phyloP scores from a whole-genome alignment of 2,797 vertebrate species.

The Valencia hispanica region DNA sequence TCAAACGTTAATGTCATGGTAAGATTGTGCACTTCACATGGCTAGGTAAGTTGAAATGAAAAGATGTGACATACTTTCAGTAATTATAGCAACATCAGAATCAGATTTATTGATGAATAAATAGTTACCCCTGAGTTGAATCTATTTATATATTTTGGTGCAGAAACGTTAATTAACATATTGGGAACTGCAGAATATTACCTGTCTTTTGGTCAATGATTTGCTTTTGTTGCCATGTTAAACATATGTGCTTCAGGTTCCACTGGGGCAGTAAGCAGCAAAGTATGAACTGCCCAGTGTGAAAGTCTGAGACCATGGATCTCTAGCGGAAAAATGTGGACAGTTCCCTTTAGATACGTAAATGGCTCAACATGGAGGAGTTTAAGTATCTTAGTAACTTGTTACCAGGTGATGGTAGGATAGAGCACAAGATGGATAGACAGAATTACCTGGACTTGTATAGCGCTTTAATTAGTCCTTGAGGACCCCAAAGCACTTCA shows the following conservation, averaged over 20 bases:
- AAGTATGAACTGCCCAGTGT: not conserved
- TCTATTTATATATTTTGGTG: not conserved
- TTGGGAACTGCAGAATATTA: no score
- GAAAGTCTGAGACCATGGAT: not conserved
- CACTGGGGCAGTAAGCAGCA: not conserved
- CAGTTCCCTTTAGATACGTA: not conserved
- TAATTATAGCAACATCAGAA: not conserved
- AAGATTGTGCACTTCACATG: not conserved
- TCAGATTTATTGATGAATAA: not conserved
- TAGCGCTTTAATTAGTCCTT: no score
- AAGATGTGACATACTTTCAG: not conserved
- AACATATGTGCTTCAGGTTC: not conserved
- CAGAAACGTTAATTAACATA: no score
- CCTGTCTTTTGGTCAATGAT: not conserved
- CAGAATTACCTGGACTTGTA: no score
- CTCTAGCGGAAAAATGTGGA: not conserved
- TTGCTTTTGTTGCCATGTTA: not conserved
- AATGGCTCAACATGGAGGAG: not conserved
- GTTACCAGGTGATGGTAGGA: not conserved
- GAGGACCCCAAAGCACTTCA: no score
- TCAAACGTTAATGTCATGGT: not conserved
- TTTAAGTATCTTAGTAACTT: not conserved
- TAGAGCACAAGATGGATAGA: not conserved
- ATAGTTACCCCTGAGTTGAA: not conserved
- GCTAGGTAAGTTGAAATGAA: not conserved